Evolutionary conservation across 2,113 vertebrate genomes (phyloP).

Genomic region (Spizaetus ornatus): DNA sequence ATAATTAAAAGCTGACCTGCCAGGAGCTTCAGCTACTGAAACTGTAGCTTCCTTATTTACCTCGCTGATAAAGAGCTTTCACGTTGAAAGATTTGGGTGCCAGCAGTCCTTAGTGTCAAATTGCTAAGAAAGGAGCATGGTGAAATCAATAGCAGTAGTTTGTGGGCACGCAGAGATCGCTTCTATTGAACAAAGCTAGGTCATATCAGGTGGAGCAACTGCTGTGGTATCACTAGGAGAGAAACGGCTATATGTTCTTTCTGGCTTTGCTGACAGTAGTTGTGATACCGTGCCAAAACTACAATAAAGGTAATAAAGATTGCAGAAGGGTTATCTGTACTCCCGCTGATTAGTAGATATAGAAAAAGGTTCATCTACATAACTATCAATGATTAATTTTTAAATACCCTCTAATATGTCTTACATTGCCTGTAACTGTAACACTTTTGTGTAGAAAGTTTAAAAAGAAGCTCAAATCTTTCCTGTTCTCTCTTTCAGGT

Average conservation of each 20-base stretch:
- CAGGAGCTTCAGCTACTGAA: neutral
- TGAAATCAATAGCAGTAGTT: neutral
- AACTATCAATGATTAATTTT: neutral
- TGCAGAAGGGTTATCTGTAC: neutral
- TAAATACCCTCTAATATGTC: neutral
- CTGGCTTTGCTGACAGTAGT: neutral
- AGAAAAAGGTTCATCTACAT: neutral
- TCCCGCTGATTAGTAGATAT: neutral
- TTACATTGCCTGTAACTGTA: neutral
- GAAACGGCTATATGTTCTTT: neutral
- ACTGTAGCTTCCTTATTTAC: neutral
- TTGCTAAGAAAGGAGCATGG: neutral
- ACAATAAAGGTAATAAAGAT: neutral
- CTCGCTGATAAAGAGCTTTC: neutral
- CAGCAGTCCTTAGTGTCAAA: neutral
- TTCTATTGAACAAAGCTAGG: rapidly evolving
- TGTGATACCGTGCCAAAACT: neutral
- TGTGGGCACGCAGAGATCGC: neutral
- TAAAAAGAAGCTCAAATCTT: neutral
- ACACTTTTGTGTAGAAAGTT: neutral
- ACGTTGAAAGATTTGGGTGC: neutral
- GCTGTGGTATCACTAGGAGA: neutral
- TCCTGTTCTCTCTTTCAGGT: neutral
- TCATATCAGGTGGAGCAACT: neutral
- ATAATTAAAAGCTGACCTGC: neutral